phyloP scores from a whole-genome alignment of 2,797 vertebrate species.

The Eutrigla gurnardus region DNA sequence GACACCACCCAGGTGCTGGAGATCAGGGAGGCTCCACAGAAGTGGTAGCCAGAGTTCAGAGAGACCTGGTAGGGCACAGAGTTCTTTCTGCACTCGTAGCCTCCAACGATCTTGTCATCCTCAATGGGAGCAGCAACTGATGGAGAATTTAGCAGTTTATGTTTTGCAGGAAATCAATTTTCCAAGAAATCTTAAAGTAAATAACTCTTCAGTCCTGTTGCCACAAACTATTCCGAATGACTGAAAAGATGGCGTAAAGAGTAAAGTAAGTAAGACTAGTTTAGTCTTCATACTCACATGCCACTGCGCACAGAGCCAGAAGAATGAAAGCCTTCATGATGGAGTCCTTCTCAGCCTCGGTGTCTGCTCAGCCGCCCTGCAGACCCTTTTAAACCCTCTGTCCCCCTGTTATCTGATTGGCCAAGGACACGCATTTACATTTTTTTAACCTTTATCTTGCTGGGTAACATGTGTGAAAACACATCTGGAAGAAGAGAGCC shows the following conservation, averaged over 20 bases:
- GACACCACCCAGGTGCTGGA: constrained; percentile 84
- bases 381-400: constrained; percentile 41
- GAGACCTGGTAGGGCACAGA: constrained; percentile 81
- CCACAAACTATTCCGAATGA: no score
- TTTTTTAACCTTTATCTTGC: constrained; percentile 1
- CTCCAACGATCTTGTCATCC: constrained; percentile 84
- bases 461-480: constrained; percentile 35
- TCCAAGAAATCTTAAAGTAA: background rate
- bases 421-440: constrained; percentile 8
- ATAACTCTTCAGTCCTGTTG: no score
- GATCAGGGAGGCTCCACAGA: constrained; percentile 85
- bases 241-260: background rate
- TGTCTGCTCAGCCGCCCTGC: constrained; percentile 16
- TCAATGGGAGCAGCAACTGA: constrained; percentile 76
- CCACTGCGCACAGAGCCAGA: constrained; percentile 60
- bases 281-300: constrained; percentile 50
- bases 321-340: constrained; percentile 68
- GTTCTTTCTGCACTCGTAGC: constrained; percentile 79
- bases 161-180: background rate
- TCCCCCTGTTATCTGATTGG: constrained; percentile 31
- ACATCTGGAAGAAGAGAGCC: constrained; percentile 28
- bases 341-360: constrained; percentile 5
- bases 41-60: constrained; percentile 77
- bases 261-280: background rate
- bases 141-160: background rate